These are phyloP conservation scores for Acanthosepion lycidas DNA, from an alignment of 2,888 invertebrate genomes.

Conservation along the genomic window DNA sequence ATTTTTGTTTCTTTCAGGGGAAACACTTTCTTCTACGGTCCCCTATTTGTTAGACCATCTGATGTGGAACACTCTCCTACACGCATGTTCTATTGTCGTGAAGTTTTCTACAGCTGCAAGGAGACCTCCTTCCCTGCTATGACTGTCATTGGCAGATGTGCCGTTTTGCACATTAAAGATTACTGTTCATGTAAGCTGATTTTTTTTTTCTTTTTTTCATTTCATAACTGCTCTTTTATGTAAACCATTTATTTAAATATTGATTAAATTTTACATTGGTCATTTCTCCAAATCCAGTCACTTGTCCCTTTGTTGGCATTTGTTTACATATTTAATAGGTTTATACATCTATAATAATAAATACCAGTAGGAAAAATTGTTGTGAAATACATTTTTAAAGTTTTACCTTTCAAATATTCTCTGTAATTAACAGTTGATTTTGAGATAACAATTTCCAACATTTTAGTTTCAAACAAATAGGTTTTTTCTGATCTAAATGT, in stretches of 20 bases:
- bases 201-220: not conserved
- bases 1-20: conserved; percentile 79
- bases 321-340: too few species aligned
- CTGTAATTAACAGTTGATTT: too few species aligned
- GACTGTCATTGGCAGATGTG: conserved; percentile 92
- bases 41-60: conserved; percentile 90
- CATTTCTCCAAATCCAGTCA: too few species aligned
- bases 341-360: too few species aligned
- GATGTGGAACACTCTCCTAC: conserved; percentile 85
- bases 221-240: too few species aligned
- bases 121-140: conserved; percentile 93
- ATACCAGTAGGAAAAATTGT: too few species aligned
- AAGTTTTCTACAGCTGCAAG: conserved; percentile 90
- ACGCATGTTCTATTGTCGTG: conserved; percentile 89
- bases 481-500: not conserved
- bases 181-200: conserved; percentile 86
- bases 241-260: too few species aligned
- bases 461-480: too few species aligned
- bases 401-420: too few species aligned
- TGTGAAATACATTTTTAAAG: too few species aligned
- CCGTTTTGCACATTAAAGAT: conserved; percentile 91
- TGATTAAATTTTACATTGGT: too few species aligned
- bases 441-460: not conserved
- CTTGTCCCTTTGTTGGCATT: too few species aligned
- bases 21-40: conserved; percentile 86